Evolutionary conservation across 2,797 vertebrate species (phyloP).

Genomic region (Oreochromis mossambicus): DNA sequence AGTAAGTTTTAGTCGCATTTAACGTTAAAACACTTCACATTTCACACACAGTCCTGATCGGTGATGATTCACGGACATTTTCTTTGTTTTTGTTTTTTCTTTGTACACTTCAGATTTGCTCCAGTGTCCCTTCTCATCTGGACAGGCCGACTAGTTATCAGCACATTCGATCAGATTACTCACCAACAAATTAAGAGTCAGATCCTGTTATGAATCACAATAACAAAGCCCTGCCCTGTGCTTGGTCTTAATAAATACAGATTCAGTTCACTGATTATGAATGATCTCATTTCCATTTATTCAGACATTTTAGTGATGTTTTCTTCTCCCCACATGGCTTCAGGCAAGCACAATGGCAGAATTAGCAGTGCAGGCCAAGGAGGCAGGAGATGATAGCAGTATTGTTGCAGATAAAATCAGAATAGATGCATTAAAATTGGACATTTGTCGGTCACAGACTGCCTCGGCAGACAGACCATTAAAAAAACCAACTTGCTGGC

Average conservation of each 20-base stretch:
- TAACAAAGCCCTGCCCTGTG: background rate
- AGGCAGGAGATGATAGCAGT: background rate
- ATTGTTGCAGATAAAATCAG: conserved; percentile 2
- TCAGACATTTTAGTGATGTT: background rate
- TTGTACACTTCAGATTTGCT: background rate
- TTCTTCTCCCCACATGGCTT: background rate
- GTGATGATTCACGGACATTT: background rate
- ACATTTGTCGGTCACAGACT: background rate
- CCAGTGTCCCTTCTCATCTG: background rate
- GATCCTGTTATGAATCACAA: conserved; percentile 23
- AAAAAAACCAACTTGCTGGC: background rate
- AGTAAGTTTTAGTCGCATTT: background rate
- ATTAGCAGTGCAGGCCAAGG: background rate
- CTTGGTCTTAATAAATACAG: conserved; percentile 11
- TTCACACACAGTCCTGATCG: background rate
- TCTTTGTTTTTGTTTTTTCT: background rate
- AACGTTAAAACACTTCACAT: background rate
- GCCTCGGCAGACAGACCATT: background rate
- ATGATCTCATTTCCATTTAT: conserved; percentile 34
- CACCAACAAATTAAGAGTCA: conserved; percentile 19
- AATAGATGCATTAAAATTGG: background rate
- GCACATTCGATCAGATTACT: conserved; percentile 21
- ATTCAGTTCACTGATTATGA: conserved; percentile 15
- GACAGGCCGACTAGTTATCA: conserved; percentile 2
- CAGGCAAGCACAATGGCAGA: background rate